A percentile compares a stretch with the other conserved stretches of the same genome.
Evolutionary conservation across 2,113 vertebrate species (phyloP).

Genomic region (Pteruthius melanotis): DNA sequence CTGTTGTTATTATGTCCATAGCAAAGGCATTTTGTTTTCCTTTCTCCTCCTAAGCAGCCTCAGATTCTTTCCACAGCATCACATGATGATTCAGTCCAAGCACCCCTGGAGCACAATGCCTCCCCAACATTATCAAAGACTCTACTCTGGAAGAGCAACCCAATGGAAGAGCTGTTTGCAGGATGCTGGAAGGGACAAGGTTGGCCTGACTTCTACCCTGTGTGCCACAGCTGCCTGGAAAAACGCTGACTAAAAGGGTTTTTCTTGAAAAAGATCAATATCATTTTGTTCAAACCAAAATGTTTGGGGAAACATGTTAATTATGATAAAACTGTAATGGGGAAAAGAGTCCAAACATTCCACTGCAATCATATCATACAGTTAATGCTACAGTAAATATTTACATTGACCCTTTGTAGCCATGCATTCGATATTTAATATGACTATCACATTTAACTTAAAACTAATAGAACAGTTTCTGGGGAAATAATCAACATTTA

Average conservation of each 20-base stretch:
- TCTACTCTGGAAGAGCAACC: not conserved
- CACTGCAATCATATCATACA: not conserved
- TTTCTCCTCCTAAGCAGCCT: not conserved
- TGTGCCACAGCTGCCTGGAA: not conserved
- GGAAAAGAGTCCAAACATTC: not conserved
- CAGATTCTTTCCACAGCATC: not conserved
- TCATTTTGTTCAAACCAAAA: not conserved
- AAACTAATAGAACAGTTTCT: not conserved
- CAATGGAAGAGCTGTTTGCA: not conserved
- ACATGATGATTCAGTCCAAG: not conserved
- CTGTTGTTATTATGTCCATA: not conserved
- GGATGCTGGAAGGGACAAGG: not conserved
- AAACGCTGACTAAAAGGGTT: not conserved
- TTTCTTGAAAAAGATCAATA: not conserved
- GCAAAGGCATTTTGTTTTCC: not conserved
- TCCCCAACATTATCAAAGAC: not conserved
- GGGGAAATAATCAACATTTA: not conserved
- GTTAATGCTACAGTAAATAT: conserved; percentile 39
- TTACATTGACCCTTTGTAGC: not conserved
- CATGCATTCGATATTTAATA: not conserved
- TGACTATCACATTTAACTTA: not conserved
- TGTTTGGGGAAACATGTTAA: conserved; percentile 5
- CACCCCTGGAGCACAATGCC: fast-evolving
- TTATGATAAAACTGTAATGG: conserved; percentile 20
- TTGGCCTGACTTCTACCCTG: not conserved